These are phyloP conservation scores for Diplazon laetatorius DNA, from an alignment of 2,888 invertebrate genomes.

Conservation along the genomic window DNA sequence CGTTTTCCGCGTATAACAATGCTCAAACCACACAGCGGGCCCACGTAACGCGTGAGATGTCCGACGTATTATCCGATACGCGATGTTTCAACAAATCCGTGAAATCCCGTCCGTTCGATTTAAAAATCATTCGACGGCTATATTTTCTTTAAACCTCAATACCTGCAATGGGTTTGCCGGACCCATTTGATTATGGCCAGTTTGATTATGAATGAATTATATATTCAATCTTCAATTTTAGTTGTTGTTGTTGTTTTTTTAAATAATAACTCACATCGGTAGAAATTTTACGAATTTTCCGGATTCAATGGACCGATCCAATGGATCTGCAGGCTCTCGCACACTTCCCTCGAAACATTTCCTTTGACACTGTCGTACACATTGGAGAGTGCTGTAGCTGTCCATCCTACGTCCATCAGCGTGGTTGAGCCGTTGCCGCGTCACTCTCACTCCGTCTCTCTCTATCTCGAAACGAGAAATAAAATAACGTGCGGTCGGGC, in stretches of 20 bases:
- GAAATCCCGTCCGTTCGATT: too few species aligned
- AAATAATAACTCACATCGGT: neutral
- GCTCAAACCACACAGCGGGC: neutral
- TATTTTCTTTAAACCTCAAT: too few species aligned
- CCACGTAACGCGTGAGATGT: too few species aligned
- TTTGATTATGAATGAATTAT: too few species aligned
- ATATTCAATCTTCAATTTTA: too few species aligned
- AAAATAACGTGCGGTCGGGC: slow-evolving; percentile 48
- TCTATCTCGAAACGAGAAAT: slow-evolving; percentile 35
- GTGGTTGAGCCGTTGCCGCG: neutral
- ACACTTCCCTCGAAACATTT: neutral
- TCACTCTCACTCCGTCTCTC: too few species aligned
- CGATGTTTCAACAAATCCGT: too few species aligned
- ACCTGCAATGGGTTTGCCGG: too few species aligned
- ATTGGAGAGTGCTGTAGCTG: slow-evolving; percentile 1
- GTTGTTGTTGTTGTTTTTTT: neutral
- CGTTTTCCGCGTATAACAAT: neutral
- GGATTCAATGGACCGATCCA: neutral
- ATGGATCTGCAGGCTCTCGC: neutral
- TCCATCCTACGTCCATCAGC: slow-evolving; percentile 10
- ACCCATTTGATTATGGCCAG: too few species aligned
- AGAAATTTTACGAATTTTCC: neutral
- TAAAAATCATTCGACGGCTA: too few species aligned
- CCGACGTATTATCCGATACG: too few species aligned
- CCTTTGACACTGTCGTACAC: slow-evolving; percentile 19